Percentiles rank a stretch among this genome's conserved stretches.
Conservation (phyloP, 1,140 invertebrate species). For the Caerostris darwini region DNA sequence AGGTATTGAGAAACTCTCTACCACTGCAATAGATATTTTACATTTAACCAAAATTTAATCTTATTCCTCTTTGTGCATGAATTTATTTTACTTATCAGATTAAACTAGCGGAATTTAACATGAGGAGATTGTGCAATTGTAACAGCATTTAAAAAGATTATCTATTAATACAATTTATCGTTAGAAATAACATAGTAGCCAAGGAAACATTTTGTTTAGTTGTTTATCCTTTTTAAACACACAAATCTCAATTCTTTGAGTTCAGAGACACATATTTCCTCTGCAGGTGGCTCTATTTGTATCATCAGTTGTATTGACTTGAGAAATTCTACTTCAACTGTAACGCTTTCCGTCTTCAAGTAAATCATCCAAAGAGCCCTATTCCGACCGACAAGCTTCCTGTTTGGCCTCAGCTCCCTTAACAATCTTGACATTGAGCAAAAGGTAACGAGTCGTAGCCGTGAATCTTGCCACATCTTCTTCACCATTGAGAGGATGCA, state of each 20-base stretch:
- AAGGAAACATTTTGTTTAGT: background rate
- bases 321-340: background rate
- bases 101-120: too few relatives aligned
- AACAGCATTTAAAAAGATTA: too few relatives aligned
- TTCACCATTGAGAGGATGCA: conserved; percentile 37
- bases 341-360: conserved; percentile 18
- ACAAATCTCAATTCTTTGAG: background rate
- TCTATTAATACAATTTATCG: too few relatives aligned
- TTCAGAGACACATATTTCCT: background rate
- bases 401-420: conserved; percentile 14
- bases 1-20: too few relatives aligned
- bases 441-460: conserved; percentile 76
- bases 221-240: background rate
- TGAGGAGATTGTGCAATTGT: too few relatives aligned
- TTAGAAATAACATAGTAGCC: too few relatives aligned
- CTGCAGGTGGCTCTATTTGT: background rate
- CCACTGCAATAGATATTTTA: too few relatives aligned
- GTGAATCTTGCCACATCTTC: conserved; percentile 76
- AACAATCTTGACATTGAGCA: conserved; percentile 69
- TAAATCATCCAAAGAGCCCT: background rate
- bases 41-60: too few relatives aligned
- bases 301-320: background rate
- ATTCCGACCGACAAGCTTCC: conserved; percentile 54
- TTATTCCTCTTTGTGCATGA: too few relatives aligned
- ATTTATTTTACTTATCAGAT: too few relatives aligned